Conservation (phyloP, 53 echinoderm and acorn worm species). For the Astropecten irregularis region DNA sequence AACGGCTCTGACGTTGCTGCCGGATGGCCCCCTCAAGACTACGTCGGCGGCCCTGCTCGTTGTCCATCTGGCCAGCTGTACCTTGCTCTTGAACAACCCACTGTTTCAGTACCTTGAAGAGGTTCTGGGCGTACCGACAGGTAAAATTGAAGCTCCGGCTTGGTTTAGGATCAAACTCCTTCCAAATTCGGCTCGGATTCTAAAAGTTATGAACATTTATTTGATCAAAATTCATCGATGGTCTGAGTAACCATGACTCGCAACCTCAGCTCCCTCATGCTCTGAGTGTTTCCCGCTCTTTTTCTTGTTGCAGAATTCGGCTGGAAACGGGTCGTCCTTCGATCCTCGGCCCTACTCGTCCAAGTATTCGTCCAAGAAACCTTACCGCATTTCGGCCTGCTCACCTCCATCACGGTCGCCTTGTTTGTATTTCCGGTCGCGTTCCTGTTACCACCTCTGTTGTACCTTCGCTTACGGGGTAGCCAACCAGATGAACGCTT, state of each 20-base stretch:
- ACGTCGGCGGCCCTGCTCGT: conserved; percentile 34
- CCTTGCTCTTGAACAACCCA: conserved; percentile 56
- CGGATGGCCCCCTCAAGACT: conserved; percentile 49
- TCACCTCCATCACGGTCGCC: conserved; percentile 45
- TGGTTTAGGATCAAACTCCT: too few species aligned
- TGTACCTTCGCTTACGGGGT: not conserved
- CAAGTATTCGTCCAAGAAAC: conserved; percentile 63
- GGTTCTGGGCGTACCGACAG: conserved; percentile 36
- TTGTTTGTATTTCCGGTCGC: conserved; percentile 12
- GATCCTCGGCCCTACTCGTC: conserved; percentile 19
- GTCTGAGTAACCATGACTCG: too few species aligned
- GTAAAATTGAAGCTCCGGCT: too few species aligned
- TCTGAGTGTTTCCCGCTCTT: too few species aligned
- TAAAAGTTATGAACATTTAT: too few species aligned
- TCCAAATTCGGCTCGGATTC: too few species aligned
- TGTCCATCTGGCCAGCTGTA: conserved; percentile 40
- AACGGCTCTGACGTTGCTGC: conserved; percentile 34
- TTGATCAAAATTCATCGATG: too few species aligned
- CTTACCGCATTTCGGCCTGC: conserved; percentile 57
- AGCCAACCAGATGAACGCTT: too few species aligned
- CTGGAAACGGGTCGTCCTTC: conserved; percentile 63
- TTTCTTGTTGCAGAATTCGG: conserved; percentile 61
- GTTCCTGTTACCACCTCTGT: not conserved
- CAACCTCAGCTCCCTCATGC: too few species aligned
- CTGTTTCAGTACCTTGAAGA: conserved; percentile 66